Base-by-base conservation (phyloP, 2,888 invertebrate genomes). In the Miltochrista miniata region DNA sequence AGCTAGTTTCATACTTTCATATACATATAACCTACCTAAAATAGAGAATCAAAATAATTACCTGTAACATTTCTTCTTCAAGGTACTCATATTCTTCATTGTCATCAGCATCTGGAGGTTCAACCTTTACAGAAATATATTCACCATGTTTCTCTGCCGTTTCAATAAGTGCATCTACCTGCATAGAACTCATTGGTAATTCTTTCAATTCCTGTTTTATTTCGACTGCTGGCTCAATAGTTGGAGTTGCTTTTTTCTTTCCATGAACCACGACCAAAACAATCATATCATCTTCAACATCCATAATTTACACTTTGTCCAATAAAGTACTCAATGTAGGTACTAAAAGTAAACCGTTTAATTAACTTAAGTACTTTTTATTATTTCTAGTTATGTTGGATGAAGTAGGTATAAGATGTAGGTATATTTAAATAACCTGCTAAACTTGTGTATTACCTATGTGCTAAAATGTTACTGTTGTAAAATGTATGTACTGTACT, bases 71-170 rank as follows among this genome's bases (percentile, higher is more conserved):
- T 33, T 41, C 60, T 29, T 57, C 50, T 34, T 69, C 69, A 36
- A 61, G 58, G 52, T 59, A 61, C 29, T 63, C 64, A 41, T 13
- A 56, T 31, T 55, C 48, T n/a, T 37, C 45, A 4, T 31, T 11
- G 11, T 31, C 31, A 31, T 31, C 8, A 31, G 35, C 38, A 1
- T 59, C 42, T n/a, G 46, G 37, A 11, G 54, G 36, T 14, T 72
- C 61, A 8, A 47, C n/a, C 12, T 68, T 59, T 12, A 75, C 47
- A 15, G 63, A 36, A 39, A 76, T 51, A 12, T 60, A 60, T 54
- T 79, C 52, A 7, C 80, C 83, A 56, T 78, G 67, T 56, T 68
- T 64, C 46, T 68, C 66, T 5, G 72, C 80, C 11, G 65, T 68
- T 37, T 73, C 61, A 37, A 83, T 61, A n/a, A 83, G 61, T 13